phyloP scores from a whole-genome alignment of 2,113 vertebrate species.

The Ceyx margarethae region DNA sequence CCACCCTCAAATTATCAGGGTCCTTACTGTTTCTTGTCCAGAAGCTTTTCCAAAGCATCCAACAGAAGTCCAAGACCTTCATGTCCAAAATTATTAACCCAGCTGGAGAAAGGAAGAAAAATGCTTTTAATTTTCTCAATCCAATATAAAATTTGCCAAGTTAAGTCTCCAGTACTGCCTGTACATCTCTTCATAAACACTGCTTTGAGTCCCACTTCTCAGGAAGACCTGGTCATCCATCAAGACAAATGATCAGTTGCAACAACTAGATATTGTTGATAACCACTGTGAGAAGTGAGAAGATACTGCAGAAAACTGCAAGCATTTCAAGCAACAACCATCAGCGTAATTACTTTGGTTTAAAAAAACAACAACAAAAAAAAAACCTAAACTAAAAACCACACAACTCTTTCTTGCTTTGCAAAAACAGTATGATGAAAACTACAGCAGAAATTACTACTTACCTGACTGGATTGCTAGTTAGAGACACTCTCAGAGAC shows the following conservation, averaged over 20 bases:
- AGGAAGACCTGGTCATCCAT: not conserved
- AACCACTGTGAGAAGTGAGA: not conserved
- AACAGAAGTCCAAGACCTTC: constrained; percentile 94
- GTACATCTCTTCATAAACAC: not conserved
- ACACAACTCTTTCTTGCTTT: not conserved
- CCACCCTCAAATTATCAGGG: not conserved
- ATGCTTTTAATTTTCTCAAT: not conserved
- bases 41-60: constrained; percentile 90
- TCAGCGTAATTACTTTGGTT: not conserved
- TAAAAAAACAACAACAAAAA: not conserved
- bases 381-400: no score
- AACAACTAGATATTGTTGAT: not conserved
- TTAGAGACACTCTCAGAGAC: constrained; percentile 94
- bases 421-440: not conserved
- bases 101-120: constrained; percentile 74
- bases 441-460: constrained; percentile 8
- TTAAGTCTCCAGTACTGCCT: not conserved
- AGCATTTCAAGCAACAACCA: not conserved
- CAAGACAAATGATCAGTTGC: not conserved
- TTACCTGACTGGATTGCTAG: constrained; percentile 98
- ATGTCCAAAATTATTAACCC: constrained; percentile 99
- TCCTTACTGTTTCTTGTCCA: constrained; percentile 98
- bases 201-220: not conserved
- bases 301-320: not conserved
- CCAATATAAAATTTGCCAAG: not conserved